Evolutionary conservation across 2,797 vertebrate genomes (phyloP), one percentile per base, ranked within the genome.

Genomic region (Acrossocheilus fasciatus): DNA sequence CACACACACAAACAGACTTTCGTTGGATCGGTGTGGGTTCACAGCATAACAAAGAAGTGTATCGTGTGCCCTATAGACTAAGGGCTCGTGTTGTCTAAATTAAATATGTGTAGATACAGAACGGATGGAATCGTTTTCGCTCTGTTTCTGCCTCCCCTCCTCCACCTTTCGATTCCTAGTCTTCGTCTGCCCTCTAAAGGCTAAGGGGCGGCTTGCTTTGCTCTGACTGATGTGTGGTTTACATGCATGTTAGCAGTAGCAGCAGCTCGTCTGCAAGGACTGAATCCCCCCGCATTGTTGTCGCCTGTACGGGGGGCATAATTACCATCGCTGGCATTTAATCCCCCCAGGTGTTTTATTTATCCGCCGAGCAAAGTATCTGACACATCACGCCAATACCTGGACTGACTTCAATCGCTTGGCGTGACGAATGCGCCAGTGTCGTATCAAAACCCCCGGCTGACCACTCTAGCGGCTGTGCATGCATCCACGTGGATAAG

Each of bases 141-240:
- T 93, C 88, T 87, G 88, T 92, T 82, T 89, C 91, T 91, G 85
- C 66, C 39, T 81, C 92, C 93, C 93, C 91, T 93, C 93, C 93
- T 94, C 93, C 94, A 93, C 93, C 90, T 96, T 94, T 96, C 94
- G 95, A 97, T 97, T 97, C 95, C 95, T 96, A 96, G 97, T 97
- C 96, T 97, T 98, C 94, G 98, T 94, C 98, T 99, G 98, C 98
- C 98, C 97, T 98, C 98, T 99, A 98, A 98, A 98, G 98, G 98
- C 96, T 92, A 95, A 94, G 94, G 95, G 90, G 94, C 95, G 94
- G 90, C 86, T 81, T 88, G 59, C 80, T 91, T 92, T 90, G 79
- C 87, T 92, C 30, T 74, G 70, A 81, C 47, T 89, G 66, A 43
- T 82, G 36, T 81, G 45, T 79, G 36, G 34, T 66, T 57, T 86